Evolutionary conservation across 2,113 vertebrate genomes (phyloP), one percentile per base, ranked within the genome.

Genomic region (Patagioenas fasciata): DNA sequence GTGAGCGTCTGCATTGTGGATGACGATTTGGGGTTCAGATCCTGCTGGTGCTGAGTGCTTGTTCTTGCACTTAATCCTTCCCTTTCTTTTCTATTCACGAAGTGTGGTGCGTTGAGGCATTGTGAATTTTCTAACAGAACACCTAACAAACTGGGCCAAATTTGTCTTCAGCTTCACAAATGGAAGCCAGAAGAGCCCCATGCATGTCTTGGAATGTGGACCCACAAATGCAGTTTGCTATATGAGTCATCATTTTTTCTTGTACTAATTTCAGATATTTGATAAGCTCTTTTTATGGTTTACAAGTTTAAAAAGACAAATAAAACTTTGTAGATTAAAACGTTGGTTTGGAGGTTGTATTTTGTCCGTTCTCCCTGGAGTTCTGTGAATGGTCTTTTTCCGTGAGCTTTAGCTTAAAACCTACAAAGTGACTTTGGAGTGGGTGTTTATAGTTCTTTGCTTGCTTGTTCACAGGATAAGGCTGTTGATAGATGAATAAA

Each of bases 281-380:
- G 93, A 95, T 95, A 96, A 97, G 91, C 93, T 97, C 91, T 96
- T 96, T 95, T 91, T 95, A 95, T 96, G 92, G 92, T 96, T 96
- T 94, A 96, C 96, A 96, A 95, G 78, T 95, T 94, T 91, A 58
- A 97, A 96, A 95, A 87, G 65, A 72, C 44, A 93, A 97, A 97
- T 97, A 97, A 97, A 97, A 95, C 93, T 96, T 96, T 89, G 91
- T 95, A 97, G 96, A 94, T 95, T 87, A 89, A 95, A 96, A 73
- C 24, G 0, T n/a, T 67, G 53, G 10, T 93, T 96, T 92, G 93
- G 77, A 94, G 73, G 57, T 88, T 94, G 85, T 93, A 51, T 97
- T 96, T 94, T 96, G 57, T 97, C 91, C 96, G 70, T 48, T 87
- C 92, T 86, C 34, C 31, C 78, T 89, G 78, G 74, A 65, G 32